A percentile compares a stretch with the other conserved stretches of the same genome.
phyloP scores from a whole-genome alignment of 1,140 invertebrate genomes.

The Papilio polyxenes region DNA sequence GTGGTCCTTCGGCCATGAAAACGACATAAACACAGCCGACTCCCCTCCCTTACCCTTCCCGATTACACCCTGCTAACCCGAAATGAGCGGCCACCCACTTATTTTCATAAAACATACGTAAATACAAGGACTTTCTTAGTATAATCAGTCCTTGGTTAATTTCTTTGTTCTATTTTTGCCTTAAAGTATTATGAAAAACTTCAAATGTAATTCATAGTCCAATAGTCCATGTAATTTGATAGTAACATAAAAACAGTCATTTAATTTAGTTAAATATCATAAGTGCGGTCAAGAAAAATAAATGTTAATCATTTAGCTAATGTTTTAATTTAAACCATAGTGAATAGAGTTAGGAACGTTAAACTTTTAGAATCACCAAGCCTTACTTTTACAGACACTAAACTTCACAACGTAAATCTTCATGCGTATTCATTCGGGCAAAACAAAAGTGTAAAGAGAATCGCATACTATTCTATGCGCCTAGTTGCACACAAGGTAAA shows the following conservation, averaged over 20 bases:
- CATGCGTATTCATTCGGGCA: background rate
- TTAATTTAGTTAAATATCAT: background rate
- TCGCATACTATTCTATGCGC: slow-evolving; percentile 20
- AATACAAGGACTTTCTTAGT: slow-evolving; percentile 57
- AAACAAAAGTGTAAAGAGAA: slow-evolving; percentile 37
- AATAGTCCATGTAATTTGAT: no score
- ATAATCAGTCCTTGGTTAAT: slow-evolving; percentile 37
- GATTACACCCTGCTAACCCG: slow-evolving; percentile 53
- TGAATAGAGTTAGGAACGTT: slow-evolving; percentile 32
- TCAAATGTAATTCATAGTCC: background rate
- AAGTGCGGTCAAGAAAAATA: background rate
- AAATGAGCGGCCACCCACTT: slow-evolving; percentile 76
- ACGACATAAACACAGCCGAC: slow-evolving; percentile 69
- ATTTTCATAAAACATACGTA: slow-evolving; percentile 76
- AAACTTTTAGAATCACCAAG: slow-evolving; percentile 1
- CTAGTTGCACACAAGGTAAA: slow-evolving; percentile 35
- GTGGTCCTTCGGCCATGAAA: slow-evolving; percentile 65
- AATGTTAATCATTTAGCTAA: background rate
- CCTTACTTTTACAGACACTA: slow-evolving; percentile 10
- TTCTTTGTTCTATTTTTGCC: slow-evolving; percentile 49
- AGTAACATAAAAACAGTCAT: no score
- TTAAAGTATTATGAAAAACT: slow-evolving; percentile 33
- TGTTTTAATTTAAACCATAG: background rate
- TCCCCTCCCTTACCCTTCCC: slow-evolving; percentile 42
- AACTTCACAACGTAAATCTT: slow-evolving; percentile 20